Evolutionary conservation across 2,797 vertebrate species (phyloP).

Genomic region (Crypturellus tataupa): DNA sequence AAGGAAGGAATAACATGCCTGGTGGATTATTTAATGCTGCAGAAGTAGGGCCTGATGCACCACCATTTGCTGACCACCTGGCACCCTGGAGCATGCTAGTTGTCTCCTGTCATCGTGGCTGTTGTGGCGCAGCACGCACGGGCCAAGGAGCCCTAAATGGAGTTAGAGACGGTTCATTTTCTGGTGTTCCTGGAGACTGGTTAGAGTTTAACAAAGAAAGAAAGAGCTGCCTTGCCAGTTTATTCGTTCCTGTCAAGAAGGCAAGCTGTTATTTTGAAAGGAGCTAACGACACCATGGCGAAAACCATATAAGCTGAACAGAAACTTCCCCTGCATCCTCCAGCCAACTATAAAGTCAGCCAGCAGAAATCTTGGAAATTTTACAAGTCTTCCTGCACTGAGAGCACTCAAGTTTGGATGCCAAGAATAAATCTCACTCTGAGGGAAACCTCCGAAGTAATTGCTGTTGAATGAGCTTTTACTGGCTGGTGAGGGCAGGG

Average conservation of each 20-base stretch:
- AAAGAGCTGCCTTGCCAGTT: constrained; percentile 42
- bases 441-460: constrained; percentile 68
- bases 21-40: background rate
- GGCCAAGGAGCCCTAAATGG: constrained; percentile 4
- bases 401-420: constrained; percentile 37
- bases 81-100: background rate
- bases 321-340: constrained; percentile 59
- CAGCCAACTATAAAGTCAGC: constrained; percentile 70
- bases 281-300: constrained; percentile 38
- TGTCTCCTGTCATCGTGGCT: background rate
- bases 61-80: constrained; percentile 26
- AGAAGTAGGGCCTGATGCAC: background rate
- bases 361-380: constrained; percentile 67
- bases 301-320: constrained; percentile 70
- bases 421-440: constrained; percentile 67
- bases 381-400: constrained; percentile 53
- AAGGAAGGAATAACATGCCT: background rate
- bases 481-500: constrained; percentile 49
- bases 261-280: constrained; percentile 73
- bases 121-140: background rate
- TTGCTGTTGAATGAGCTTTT: constrained; percentile 46
- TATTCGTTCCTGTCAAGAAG: constrained; percentile 59
- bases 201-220: constrained; percentile 51
- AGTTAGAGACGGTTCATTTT: background rate
- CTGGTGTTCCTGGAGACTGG: background rate